Conservation (phyloP, 2,113 vertebrate species). For the Drymodes brunneopygia region DNA sequence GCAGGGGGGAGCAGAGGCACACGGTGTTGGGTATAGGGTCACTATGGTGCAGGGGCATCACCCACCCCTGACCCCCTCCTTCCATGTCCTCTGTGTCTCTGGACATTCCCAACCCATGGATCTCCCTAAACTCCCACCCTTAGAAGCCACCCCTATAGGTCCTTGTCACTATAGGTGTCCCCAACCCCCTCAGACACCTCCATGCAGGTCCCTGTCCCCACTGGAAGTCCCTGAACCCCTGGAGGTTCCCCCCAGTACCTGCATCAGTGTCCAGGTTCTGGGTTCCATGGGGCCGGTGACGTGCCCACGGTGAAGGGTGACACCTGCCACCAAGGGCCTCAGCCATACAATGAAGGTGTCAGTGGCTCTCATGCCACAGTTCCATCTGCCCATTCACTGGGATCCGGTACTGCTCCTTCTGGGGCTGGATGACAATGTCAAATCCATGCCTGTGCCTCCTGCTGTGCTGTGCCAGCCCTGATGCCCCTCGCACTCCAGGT, state of each 20-base stretch:
- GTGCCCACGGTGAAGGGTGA: rapidly evolving
- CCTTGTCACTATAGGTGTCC: neutral
- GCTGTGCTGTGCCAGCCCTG: neutral
- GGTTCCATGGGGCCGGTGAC: neutral
- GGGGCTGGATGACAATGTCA: neutral
- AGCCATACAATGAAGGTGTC: neutral
- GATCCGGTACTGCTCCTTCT: neutral
- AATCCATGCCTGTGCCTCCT: neutral
- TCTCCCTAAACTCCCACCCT: rapidly evolving
- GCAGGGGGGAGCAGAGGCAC: neutral
- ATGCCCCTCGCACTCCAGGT: neutral
- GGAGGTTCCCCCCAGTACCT: too few relatives aligned
- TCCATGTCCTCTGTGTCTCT: neutral
- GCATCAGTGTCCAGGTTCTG: neutral
- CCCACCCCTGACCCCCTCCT: neutral
- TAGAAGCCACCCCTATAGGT: neutral
- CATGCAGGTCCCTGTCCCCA: neutral
- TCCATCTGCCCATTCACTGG: neutral
- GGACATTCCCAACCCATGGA: neutral
- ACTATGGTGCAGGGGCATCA: neutral
- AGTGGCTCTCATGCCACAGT: neutral
- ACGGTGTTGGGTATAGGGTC: neutral
- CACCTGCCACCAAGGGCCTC: neutral
- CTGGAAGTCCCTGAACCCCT: neutral
- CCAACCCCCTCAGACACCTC: neutral